A percentile compares a stretch with the other conserved stretches of the same genome.
These are phyloP conservation scores for Ctenodactylus gundi DNA, from an alignment of 2,113 vertebrate species.

Conservation along the genomic window DNA sequence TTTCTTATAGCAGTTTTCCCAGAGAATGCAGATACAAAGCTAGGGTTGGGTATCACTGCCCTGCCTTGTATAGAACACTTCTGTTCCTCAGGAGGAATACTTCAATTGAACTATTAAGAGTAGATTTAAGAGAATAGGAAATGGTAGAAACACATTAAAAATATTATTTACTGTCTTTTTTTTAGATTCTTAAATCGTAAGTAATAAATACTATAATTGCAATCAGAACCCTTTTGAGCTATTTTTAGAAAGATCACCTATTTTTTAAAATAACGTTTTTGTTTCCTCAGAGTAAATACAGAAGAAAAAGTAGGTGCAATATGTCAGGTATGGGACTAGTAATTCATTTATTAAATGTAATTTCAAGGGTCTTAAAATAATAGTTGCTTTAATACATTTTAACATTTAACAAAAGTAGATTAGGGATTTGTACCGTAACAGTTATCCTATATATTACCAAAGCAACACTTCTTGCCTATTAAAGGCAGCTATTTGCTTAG, in stretches of 20 bases:
- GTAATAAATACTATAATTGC: neutral
- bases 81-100: neutral
- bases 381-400: constrained; percentile 61
- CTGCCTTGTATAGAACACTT: neutral
- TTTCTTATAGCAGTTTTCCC: neutral
- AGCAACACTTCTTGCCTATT: constrained; percentile 43
- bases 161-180: neutral
- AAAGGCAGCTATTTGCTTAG: constrained; percentile 40
- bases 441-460: constrained; percentile 54
- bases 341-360: constrained; percentile 37
- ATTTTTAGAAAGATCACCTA: constrained; percentile 5
- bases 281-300: constrained; percentile 37
- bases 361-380: constrained; percentile 61
- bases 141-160: neutral
- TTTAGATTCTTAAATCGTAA: constrained; percentile 15
- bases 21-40: neutral
- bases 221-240: constrained; percentile 3
- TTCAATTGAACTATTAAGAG: neutral
- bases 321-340: neutral
- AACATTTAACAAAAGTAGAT: constrained; percentile 52
- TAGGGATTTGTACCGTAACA: neutral
- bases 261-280: constrained; percentile 1
- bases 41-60: neutral
- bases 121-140: neutral
- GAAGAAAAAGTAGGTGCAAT: constrained; percentile 29